Base-by-base conservation (phyloP, 2,888 invertebrate genomes). In the Drosophila aldrichi region DNA sequence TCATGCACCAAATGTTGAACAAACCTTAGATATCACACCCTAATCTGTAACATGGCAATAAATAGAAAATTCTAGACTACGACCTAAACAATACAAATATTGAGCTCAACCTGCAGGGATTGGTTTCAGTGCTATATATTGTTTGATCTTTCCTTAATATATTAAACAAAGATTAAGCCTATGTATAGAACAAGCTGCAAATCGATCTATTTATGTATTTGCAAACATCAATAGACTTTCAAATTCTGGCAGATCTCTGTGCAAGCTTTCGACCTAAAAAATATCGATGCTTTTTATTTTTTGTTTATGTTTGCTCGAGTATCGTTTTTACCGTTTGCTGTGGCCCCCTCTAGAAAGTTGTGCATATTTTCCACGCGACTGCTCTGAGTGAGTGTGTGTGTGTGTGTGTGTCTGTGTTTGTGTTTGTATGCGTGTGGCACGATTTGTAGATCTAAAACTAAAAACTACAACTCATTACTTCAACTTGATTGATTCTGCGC, bases 401-500 rank as follows among this genome's bases (percentile, higher is more conserved):
- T 38, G 40, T 20, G 34, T 10, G 9, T 38, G 22, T 48, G 52
- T 58, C 22, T 36, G 20, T 18, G 8, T 38, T 22, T 43, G 20
- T n/a, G 44, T 38, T 36, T 36, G 10, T 48, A 20, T 48, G 52
- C 51, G 43, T 36, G 34, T 56, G 36, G 41, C 55, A 41, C 32
- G 29, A 56, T 56, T 43, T 70, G 43, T 38, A 62, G 57, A 55
- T 69, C 70, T 65, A 25, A 55, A 70, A 56, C 51, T 63, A 43
- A 61, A 82, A 82, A 71, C 77, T 79, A 71, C 79, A 79, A 84
- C 73, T 82, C 85, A 84, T 82, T 82, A 77, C 85, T 84, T 84
- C 80, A 85, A 70, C 80, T 71, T 75, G 75, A 75, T 84, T 77
- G 82, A 79, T 79, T 81, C 72, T 65, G 61, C 68, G 44, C 38